phyloP scores from a whole-genome alignment of 1,140 invertebrate genomes.

The Bactericera cockerelli region DNA sequence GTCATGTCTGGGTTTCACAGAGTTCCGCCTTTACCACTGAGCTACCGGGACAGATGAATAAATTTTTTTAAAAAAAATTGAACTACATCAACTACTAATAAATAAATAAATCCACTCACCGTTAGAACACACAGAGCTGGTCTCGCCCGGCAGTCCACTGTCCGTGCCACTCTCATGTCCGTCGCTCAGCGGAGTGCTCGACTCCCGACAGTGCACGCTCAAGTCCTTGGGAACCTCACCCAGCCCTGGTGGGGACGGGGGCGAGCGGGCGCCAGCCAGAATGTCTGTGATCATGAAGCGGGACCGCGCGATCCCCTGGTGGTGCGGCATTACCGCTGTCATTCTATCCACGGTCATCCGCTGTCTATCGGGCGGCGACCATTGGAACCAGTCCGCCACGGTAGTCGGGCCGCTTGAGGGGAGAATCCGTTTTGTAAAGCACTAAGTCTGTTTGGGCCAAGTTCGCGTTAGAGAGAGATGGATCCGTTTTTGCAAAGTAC shows the following conservation, averaged over 20 bases:
- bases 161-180: constrained; percentile 27
- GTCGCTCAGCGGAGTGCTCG: constrained; percentile 24
- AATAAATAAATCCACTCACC: too few relatives aligned
- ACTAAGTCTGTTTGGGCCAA: too few relatives aligned
- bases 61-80: too few relatives aligned
- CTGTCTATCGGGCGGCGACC: neutral
- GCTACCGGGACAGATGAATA: too few relatives aligned
- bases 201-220: constrained; percentile 23
- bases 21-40: too few relatives aligned
- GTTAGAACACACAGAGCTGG: constrained; percentile 27
- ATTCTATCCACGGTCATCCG: constrained; percentile 21
- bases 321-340: constrained; percentile 20
- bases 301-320: constrained; percentile 18
- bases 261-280: constrained; percentile 19
- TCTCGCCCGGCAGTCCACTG: constrained; percentile 25
- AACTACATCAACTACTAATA: too few relatives aligned
- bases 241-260: constrained; percentile 22
- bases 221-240: constrained; percentile 23
- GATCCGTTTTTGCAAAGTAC: too few relatives aligned
- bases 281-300: constrained; percentile 30
- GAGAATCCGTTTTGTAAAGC: too few relatives aligned
- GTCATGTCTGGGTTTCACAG: too few relatives aligned
- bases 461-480: too few relatives aligned
- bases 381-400: neutral
- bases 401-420: too few relatives aligned